A percentile compares a stretch with the other conserved stretches of the same genome.
Evolutionary conservation across 2,797 vertebrate species (phyloP).

Genomic region (Argya squamiceps): DNA sequence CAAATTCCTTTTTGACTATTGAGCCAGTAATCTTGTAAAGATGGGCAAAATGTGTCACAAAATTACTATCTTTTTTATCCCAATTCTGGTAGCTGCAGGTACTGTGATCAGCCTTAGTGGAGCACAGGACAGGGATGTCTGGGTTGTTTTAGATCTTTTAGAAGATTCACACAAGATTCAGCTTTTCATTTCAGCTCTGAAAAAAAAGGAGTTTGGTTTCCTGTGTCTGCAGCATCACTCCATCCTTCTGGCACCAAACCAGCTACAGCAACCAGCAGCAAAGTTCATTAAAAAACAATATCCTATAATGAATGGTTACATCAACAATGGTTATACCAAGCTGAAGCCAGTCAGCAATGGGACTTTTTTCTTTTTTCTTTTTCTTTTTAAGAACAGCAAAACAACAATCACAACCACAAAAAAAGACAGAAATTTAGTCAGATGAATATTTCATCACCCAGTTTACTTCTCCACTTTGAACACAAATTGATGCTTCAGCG

Average conservation of each 20-base stretch:
- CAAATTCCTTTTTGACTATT: neutral
- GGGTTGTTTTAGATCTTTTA: neutral
- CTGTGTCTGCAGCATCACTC: neutral
- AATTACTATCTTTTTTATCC: neutral
- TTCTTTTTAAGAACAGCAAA: neutral
- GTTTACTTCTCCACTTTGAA: neutral
- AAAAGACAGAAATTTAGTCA: neutral
- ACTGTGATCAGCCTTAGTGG: neutral
- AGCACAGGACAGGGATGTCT: neutral
- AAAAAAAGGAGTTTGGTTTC: neutral
- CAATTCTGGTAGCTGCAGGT: neutral
- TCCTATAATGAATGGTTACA: neutral
- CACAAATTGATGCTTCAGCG: neutral
- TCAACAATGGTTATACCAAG: neutral
- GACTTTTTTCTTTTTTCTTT: neutral
- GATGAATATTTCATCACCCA: slow-evolving; percentile 24
- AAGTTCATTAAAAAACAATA: neutral
- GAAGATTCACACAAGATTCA: neutral
- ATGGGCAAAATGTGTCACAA: neutral
- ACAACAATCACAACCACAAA: neutral
- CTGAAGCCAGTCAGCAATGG: neutral
- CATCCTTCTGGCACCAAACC: neutral
- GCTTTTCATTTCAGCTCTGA: neutral
- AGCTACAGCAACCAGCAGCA: neutral
- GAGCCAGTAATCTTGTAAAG: neutral